Evolutionary conservation across 2,113 vertebrate species (phyloP), one percentile per base, ranked within the genome.

Genomic region (Hoplias malabaricus): DNA sequence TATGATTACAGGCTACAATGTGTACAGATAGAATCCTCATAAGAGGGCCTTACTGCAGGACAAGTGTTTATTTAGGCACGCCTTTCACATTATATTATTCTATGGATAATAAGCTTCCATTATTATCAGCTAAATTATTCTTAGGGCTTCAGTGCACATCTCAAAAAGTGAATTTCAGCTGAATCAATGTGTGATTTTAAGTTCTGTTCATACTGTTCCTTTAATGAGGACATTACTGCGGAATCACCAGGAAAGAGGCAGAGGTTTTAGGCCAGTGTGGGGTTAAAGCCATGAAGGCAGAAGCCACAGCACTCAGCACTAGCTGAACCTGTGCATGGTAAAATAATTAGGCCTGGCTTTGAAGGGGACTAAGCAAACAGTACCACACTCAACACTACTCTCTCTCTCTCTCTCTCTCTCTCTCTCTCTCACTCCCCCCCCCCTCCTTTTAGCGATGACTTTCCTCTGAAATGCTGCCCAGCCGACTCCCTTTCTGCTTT

Each of bases 331-430:
- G 84, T 82, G 88, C 86, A 92, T 92, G 92, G 92, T 92, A 92
- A 93, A 92, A 90, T 88, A 91, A 92, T 93, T 90, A 93, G 69
- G 80, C 74, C 80, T 46, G 53, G 81, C 92, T 92, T 93, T 93
- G 92, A 93, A 92, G 90, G 75, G 79, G 86, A 84, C 90, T 90
- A 91, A 90, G 91, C 90, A 93, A 93, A 93, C 89, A 93, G 83
- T 88, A 90, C 89, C 85, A 88, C 87, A 87, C 87, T 91, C 91
- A 90, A 88, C 90, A 88, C 89, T 74, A 78, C 77, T 36, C 75
- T 53, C 75, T 73, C 76, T 34, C 66, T 68, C 34, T 66, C 43
- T 75, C 67, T 79, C 57, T 57, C 36, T 25, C 54, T 73, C 81
- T 38, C 82, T 72, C 57, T 25, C 38, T 73, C 25, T 33, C 46